These are phyloP conservation scores for Nibea albiflora DNA, from an alignment of 2,113 vertebrate genomes.

Conservation along the genomic window DNA sequence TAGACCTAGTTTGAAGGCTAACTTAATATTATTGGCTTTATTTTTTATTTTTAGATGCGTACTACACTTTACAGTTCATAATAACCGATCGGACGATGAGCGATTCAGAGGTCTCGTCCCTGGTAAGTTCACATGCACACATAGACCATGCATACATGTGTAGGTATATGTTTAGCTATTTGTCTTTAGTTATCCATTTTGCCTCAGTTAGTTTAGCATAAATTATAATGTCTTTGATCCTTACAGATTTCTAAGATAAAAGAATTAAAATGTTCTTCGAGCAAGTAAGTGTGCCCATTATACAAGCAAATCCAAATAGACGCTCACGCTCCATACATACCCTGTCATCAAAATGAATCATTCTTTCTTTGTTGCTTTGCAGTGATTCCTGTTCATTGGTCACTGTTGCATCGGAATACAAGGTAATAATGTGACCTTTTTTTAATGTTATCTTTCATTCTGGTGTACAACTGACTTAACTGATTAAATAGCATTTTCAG, in stretches of 20 bases:
- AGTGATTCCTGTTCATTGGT: conserved; percentile 29
- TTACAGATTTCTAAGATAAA: conserved; percentile 52
- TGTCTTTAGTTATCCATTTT: not conserved
- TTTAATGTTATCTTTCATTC: too few relatives aligned
- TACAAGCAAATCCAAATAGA: not conserved
- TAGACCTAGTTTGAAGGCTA: not conserved
- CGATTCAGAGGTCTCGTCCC: not conserved
- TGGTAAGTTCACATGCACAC: conserved; percentile 56
- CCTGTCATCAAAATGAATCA: not conserved
- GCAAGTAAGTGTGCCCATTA: conserved; percentile 46
- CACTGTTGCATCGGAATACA: conserved; percentile 31
- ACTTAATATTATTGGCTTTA: not conserved
- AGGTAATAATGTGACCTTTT: conserved; percentile 51
- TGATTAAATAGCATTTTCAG: not conserved
- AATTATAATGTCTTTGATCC: not conserved
- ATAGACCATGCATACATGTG: not conserved
- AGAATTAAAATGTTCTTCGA: conserved; percentile 24
- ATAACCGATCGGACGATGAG: conserved; percentile 2
- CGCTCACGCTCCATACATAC: not conserved
- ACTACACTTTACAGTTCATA: conserved; percentile 66
- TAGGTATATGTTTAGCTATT: not conserved
- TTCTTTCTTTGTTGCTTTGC: conserved; percentile 32
- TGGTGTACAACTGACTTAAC: not conserved
- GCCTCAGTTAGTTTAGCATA: not conserved
- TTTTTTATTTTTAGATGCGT: conserved; percentile 69